Evolutionary conservation across 2,888 invertebrate species (phyloP), one percentile per base, ranked within the genome.

Genomic region (Catonia carolina): DNA sequence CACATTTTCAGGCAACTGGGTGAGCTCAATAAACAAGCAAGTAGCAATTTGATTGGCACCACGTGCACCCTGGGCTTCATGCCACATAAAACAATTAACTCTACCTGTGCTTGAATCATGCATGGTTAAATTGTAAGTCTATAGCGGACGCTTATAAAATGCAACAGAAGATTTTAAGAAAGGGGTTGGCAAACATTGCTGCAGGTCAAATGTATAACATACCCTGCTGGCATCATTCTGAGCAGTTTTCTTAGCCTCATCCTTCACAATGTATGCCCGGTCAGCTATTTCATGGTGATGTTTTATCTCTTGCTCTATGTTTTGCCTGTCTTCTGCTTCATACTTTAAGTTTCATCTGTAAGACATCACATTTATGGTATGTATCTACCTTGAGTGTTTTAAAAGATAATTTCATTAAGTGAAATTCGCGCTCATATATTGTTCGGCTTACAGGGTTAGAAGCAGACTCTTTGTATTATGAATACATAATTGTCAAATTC

Each of bases 21-120:
- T 15, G 17, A 41, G 14, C 36, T 47, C 23, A n/a, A 2, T 6
- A 57, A 55, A 65, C 52, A 66, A 52, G 59, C 65, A 65, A 51
- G 64, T 63, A 31, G 64, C 65, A 50, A 67, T 66, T 51, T 67
- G 60, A 55, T 67, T 66, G 2, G 64, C 64, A 41, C 64, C 67
- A 51, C 66, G 53, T 23, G 42, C 62, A 12, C 58, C 60, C 41
- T 54, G 55, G 39, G 58, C 58, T 51, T 67, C 64, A 39, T 60
- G 59, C 65, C 65, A 66, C 64, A 64, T 64, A 33, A 37, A 55
- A 48, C 47, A 41, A 17, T 41, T 41, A 4, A 41, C 41, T 41
- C 20, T 17, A 7, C 41, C 41, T 15, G 17, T 17, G 3, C 18
- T 18, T 41, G 41, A 3, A 4, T 41, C 7, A 15, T 41, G 41